Base-by-base conservation (phyloP, 2,797 vertebrate species). In the Lycodopsis pacificus region DNA sequence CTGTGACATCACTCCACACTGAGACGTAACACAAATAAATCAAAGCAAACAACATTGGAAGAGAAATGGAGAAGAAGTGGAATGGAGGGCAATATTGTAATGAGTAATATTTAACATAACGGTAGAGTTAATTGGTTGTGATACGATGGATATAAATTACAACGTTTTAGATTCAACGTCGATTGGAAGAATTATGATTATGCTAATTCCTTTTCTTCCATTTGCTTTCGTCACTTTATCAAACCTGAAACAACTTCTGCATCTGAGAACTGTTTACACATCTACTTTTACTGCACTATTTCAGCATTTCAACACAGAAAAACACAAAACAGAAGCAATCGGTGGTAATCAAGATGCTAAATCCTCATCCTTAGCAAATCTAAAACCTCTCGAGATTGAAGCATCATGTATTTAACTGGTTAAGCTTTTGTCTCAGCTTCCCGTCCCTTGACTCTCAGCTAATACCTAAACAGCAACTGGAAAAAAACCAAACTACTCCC, bases 81-180 rank as follows among this genome's bases (percentile, higher is more conserved):
- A 83, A 80, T n/a, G 42, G 30, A 69, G 76, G 76, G 84, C 78
- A 81, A 77, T 79, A 86, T 69, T 87, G 83, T 90, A 91, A 90
- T 89, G 82, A 73, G 54, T 65, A 76, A 79, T 86, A 83, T 81
- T 87, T 86, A 86, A 88, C 66, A 70, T 85, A 83, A 86, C 34
- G 48, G 69, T 44, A 2, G 59, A 83, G 79, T 81, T 88, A 86
- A 91, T 86, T 87, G 82, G 51, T 81, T 87, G 77, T 84, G 86
- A 81, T 86, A 88, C 63, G 65, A 67, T 76, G 66, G 71, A 74
- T 63, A 82, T 89, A 76, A 88, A 90, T 88, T 70, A 87, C 30
- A 38, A 34, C 4, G 20, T 65, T 73, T 87, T 79, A n/a, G n/a
- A n/a, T n/a, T n/a, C n/a, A n/a, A n/a, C n/a, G n/a, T n/a, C n/a